phyloP scores from a whole-genome alignment of 2,888 invertebrate species.

The Acronicta alni region DNA sequence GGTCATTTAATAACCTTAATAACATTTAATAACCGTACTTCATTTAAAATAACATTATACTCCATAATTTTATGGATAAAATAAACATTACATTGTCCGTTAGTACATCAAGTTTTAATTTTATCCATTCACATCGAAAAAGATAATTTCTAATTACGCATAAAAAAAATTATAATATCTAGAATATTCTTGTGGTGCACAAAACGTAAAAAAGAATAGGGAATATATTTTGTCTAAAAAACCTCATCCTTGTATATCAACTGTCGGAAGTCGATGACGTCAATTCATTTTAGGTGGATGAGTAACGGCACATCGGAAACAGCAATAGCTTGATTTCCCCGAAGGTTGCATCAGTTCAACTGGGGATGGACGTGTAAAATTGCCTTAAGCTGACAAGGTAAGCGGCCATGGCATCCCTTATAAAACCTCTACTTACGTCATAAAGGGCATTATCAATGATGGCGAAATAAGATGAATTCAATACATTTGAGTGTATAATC shows the following conservation, averaged over 20 bases:
- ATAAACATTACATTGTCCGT: background rate
- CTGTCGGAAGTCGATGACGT: background rate
- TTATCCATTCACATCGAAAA: background rate
- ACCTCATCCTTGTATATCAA: too few species aligned
- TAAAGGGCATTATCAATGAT: too few species aligned
- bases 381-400: constrained; percentile 1
- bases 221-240: too few species aligned
- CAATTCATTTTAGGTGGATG: constrained; percentile 4
- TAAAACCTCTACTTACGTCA: too few species aligned
- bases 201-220: too few species aligned
- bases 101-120: background rate
- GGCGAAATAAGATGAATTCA: too few species aligned
- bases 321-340: constrained; percentile 32
- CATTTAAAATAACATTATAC: constrained; percentile 8
- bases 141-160: background rate
- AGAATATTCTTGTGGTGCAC: too few species aligned
- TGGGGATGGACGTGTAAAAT: constrained; percentile 7
- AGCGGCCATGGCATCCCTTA: too few species aligned
- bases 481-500: too few species aligned
- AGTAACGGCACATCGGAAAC: constrained; percentile 15
- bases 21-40: constrained; percentile 10
- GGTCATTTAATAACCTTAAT: too few species aligned
- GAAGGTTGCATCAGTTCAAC: constrained; percentile 9
- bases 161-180: too few species aligned
- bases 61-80: constrained; percentile 9